Evolutionary conservation across 2,888 invertebrate species (phyloP), one percentile per base, ranked within the genome.

Genomic region (Drosophila incognita): DNA sequence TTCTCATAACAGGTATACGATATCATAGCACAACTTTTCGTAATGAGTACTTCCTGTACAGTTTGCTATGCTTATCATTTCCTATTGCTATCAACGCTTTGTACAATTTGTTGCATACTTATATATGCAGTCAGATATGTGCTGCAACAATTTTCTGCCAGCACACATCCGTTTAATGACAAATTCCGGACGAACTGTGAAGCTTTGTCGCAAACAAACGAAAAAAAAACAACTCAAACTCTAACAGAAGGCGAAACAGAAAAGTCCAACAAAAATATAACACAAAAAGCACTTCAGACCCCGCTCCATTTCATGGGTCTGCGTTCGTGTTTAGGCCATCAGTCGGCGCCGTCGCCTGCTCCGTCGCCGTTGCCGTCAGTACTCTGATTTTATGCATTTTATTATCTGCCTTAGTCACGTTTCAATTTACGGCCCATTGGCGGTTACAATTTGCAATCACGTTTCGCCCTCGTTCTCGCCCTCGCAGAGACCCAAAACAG

Each of bases 401-500:
- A 90, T 90, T 91, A 90, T 90, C 90, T 80, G 89, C 81, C 87
- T 84, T 83, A 91, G 92, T 92, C 92, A 92, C 92, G 92, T 92
- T 92, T 90, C 92, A 91, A 92, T 92, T 92, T 92, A 92, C 92
- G 92, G 91, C 91, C 92, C 92, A 92, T 92, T 92, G 92, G 92
- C 91, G 92, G 92, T 92, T 91, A 92, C 91, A 91, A 92, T 91
- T 92, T 92, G 92, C 92, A 92, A 92, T 92, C 92, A 92, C 91
- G 91, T 91, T 91, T 88, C 74, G 68, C 70, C 69, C 74, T 72
- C 71, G 24, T 27, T 11, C 18, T 88, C 75, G 68, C 13, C 60
- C 49, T 13, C 29, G 51, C 29, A 11, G 49, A 51, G 49, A 31
- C 46, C 61, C 64, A 35, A 48, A 8, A 33, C 27, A 29, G 38